Evolutionary conservation across 2,113 vertebrate genomes (phyloP).

Genomic region (Phyllostomus discolor): DNA sequence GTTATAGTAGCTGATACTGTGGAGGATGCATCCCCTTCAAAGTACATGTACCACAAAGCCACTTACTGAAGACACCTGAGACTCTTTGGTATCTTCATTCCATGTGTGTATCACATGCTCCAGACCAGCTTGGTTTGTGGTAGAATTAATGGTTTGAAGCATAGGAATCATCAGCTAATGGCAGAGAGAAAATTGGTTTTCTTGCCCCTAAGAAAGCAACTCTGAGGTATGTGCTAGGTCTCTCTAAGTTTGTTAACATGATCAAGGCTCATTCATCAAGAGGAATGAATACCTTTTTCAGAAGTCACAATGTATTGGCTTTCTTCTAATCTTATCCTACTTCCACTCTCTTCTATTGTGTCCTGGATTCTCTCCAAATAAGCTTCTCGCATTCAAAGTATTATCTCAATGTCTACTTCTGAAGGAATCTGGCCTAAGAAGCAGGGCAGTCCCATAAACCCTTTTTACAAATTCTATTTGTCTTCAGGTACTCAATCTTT

Average conservation of each 20-base stretch:
- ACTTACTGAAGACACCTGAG: not conserved
- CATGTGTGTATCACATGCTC: fast-evolving
- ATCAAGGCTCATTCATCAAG: not conserved
- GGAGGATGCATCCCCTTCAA: not conserved
- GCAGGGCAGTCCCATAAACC: not conserved
- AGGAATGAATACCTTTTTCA: not conserved
- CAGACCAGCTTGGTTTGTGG: not conserved
- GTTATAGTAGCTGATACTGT: not conserved
- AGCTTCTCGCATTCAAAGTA: not conserved
- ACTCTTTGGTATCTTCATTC: not conserved
- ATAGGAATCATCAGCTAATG: not conserved
- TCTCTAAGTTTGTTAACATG: not conserved
- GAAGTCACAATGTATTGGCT: not conserved
- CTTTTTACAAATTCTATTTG: not conserved
- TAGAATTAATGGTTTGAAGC: not conserved
- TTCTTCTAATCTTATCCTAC: not conserved
- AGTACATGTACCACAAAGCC: not conserved
- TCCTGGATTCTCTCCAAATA: not conserved
- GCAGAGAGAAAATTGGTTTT: not conserved
- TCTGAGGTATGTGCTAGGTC: fast-evolving
- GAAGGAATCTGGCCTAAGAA: not conserved
- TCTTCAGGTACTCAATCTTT: not conserved
- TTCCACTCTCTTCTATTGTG: not conserved
- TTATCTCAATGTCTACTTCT: not conserved
- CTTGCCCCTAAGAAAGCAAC: not conserved